Base-by-base conservation (phyloP, 53 echinoderm and acorn worm genomes). In the Hippasteria phrygiana region DNA sequence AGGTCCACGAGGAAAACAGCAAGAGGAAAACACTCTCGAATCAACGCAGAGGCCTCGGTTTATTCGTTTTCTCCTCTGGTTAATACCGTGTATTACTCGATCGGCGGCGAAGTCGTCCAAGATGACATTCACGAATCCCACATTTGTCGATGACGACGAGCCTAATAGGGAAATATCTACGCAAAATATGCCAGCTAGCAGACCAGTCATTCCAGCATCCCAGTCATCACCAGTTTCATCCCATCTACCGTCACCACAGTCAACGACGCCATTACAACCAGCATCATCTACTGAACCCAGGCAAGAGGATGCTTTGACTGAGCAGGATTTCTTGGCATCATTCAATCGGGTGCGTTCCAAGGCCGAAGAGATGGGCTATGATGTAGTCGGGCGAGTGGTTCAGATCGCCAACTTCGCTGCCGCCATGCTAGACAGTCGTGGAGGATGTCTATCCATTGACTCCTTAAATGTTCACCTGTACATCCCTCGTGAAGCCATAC, bases 361-460 rank as follows among this genome's bases (percentile, higher is more conserved):
- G 22, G 83, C 83, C 24, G 16, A 66, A 83, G 8, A 42, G 6
- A 8, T 11, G 48, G 22, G 12, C 33, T 11, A 46, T 5, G 66
- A 83, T 47, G 46, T 66, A 1, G 13, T 66, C n/a, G 65, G 83
- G 1, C 43, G 64, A 13, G 31, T 43, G 14, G 40, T 83, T 17
- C 83, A 83, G 18, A 46, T 66, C 32, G 83, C 22, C 17, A 83
- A 83, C 67, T 83, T 66, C 32, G 64, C 83, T 83, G 83, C 83
- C 33, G 83, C 83, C 17, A 66, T 83, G 63, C 36, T 83, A 31
- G 67, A 83, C 63, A 65, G 83, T 18, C 64, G n/a, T 16, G 83
- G 83, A 24, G 83, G 83, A 13, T 43, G 7, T 45, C 83, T 83
- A 29, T 83, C 83, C 31, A 83, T 83, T 83, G 46, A 83, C 24